These are phyloP conservation scores for Potamilus streckersoni DNA, from an alignment of 1,140 invertebrate genomes.

Conservation along the genomic window DNA sequence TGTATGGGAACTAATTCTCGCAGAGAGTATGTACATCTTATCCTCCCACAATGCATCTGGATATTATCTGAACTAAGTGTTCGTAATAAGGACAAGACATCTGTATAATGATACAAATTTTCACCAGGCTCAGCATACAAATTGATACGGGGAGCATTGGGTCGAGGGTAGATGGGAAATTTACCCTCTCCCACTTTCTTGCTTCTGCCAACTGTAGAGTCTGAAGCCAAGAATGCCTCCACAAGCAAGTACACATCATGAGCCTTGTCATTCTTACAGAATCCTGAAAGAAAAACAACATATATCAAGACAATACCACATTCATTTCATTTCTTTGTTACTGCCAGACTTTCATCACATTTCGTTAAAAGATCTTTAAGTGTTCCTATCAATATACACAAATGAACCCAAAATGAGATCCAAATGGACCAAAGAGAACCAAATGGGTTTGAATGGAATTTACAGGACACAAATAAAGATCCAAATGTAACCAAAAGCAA, in stretches of 20 bases:
- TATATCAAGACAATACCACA: conserved; percentile 5
- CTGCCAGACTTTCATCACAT: too few species aligned
- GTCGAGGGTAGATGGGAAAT: conserved; percentile 63
- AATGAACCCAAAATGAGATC: too few species aligned
- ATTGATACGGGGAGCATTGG: conserved; percentile 60
- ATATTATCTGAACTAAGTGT: conserved; percentile 50
- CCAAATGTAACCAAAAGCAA: too few species aligned
- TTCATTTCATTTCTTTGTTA: background rate
- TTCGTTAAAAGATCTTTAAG: too few species aligned
- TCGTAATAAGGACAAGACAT: conserved; percentile 50
- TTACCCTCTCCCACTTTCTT: conserved; percentile 62
- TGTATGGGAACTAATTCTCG: conserved; percentile 37
- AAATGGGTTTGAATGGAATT: too few species aligned
- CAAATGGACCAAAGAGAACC: too few species aligned
- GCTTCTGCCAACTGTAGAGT: conserved; percentile 43
- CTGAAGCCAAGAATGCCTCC: conserved; percentile 53
- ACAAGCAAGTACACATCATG: conserved; percentile 62
- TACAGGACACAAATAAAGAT: too few species aligned
- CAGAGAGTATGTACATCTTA: conserved; percentile 51
- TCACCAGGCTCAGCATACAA: conserved; percentile 55
- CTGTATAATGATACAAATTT: conserved; percentile 57
- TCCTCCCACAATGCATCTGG: conserved; percentile 63
- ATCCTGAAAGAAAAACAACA: conserved; percentile 45
- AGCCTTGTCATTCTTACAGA: conserved; percentile 63
- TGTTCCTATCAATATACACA: too few species aligned